phyloP scores from a whole-genome alignment of 2,888 invertebrate species.

The Melieria picta region DNA sequence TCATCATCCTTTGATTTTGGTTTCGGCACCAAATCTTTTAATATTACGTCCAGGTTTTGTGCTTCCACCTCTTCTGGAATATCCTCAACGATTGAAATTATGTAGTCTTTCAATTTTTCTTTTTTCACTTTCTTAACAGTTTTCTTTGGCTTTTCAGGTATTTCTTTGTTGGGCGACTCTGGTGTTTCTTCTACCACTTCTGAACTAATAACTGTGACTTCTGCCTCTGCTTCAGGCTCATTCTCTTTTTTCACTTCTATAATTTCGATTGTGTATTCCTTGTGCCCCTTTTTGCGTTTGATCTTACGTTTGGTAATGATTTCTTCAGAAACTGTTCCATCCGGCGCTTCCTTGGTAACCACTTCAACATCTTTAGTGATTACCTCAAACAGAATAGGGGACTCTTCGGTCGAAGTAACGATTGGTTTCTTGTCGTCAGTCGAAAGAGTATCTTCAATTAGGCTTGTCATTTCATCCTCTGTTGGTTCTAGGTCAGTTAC shows the following conservation, averaged over 20 bases:
- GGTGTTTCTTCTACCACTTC: constrained; percentile 50
- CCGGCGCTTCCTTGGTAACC: constrained; percentile 52
- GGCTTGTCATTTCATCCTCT: constrained; percentile 17
- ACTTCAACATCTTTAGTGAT: constrained; percentile 52
- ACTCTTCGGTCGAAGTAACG: constrained; percentile 28
- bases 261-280: constrained; percentile 67
- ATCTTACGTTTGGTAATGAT: constrained; percentile 66
- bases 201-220: constrained; percentile 61
- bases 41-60: constrained; percentile 13
- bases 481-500: constrained; percentile 40
- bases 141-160: constrained; percentile 42
- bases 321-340: constrained; percentile 60
- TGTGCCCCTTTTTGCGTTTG: constrained; percentile 66
- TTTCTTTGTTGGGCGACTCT: constrained; percentile 39
- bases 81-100: constrained; percentile 57
- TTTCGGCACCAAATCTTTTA: neutral
- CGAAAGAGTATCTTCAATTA: neutral
- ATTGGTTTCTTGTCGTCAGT: constrained; percentile 4
- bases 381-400: constrained; percentile 42
- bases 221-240: constrained; percentile 59
- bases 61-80: constrained; percentile 47
- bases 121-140: constrained; percentile 50
- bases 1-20: constrained; percentile 42
- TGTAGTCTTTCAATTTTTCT: constrained; percentile 55
- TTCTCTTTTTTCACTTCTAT: constrained; percentile 65